Conservation (phyloP, 2,113 vertebrate genomes). For the Psammodynastes pulverulentus region DNA sequence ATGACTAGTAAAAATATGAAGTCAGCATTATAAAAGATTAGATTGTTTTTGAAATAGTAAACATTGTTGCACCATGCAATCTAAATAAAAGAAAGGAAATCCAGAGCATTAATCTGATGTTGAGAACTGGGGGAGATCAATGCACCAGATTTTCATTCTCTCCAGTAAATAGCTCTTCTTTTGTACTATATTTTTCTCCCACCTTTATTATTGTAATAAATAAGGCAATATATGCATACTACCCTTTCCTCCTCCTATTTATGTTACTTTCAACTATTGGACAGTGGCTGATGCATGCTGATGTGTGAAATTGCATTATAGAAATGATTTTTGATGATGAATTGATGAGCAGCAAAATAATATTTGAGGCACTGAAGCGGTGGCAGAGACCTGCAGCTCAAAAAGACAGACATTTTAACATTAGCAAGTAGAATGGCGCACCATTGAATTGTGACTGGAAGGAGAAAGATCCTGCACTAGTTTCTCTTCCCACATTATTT, state of each 20-base stretch:
- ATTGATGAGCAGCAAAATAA: background rate
- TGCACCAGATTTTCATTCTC: background rate
- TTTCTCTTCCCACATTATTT: conserved; percentile 49
- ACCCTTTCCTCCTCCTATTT: background rate
- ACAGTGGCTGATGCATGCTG: too few species aligned
- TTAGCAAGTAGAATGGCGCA: conserved; percentile 69
- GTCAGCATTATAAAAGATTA: background rate
- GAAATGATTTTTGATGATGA: background rate
- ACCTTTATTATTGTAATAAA: background rate
- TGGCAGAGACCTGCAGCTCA: conserved; percentile 25
- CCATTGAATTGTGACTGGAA: conserved; percentile 72
- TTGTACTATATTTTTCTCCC: background rate
- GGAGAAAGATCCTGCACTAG: conserved; percentile 49
- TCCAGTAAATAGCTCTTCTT: background rate
- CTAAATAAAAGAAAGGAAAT: background rate
- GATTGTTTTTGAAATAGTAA: background rate
- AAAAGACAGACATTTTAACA: conserved; percentile 20
- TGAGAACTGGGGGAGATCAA: background rate
- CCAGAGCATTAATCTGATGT: background rate
- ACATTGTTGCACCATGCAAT: background rate
- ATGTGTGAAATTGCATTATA: background rate
- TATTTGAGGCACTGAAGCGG: background rate
- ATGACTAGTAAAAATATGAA: background rate
- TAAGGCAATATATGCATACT: background rate
- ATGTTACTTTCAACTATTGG: background rate